Evolutionary conservation across 2,113 vertebrate species (phyloP).

Genomic region (Entomyzon cyanotis): DNA sequence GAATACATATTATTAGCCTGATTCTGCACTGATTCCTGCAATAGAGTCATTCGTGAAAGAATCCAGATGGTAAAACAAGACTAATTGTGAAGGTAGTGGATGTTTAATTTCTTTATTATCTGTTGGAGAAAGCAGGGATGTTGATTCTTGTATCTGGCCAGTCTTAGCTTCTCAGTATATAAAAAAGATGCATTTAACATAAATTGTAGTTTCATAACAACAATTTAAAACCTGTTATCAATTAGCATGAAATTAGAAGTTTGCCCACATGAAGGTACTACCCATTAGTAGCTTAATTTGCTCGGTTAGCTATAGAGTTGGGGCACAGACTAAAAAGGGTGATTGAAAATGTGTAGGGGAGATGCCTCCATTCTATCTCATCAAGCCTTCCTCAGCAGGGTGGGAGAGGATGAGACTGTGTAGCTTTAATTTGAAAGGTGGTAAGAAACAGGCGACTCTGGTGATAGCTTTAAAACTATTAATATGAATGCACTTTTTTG

Average conservation of each 20-base stretch:
- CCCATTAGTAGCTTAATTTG: not conserved
- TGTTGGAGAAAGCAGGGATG: not conserved
- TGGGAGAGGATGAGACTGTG: not conserved
- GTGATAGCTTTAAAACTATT: not conserved
- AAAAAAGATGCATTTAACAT: not conserved
- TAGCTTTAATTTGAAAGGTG: not conserved
- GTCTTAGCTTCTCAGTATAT: not conserved
- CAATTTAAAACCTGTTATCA: not conserved
- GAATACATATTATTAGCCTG: not conserved
- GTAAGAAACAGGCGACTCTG: not conserved
- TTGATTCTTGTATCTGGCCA: not conserved
- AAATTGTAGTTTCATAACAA: not conserved
- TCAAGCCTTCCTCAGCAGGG: not conserved
- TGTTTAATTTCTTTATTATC: not conserved
- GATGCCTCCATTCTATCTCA: not conserved
- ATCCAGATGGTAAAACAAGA: not conserved
- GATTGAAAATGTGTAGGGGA: not conserved
- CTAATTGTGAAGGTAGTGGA: not conserved
- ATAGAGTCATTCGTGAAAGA: not conserved
- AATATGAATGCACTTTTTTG: not conserved
- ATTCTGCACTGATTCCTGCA: not conserved
- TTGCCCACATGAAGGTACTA: not conserved
- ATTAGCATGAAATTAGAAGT: not conserved
- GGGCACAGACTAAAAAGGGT: not conserved
- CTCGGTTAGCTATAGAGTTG: not conserved